These are phyloP conservation scores for Frankliniella fusca DNA, from an alignment of 2,888 invertebrate species.

Conservation along the genomic window DNA sequence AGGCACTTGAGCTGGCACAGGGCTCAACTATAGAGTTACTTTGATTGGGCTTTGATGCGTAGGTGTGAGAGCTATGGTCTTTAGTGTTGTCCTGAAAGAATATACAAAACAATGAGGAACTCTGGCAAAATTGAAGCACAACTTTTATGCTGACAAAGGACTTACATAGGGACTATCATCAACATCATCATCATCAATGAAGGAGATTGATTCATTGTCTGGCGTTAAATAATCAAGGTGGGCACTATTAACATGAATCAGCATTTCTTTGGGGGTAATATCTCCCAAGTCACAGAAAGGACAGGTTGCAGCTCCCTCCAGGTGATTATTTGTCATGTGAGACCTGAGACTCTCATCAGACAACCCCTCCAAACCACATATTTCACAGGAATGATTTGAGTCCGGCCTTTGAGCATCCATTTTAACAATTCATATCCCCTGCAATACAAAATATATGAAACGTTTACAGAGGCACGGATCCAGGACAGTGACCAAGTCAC, in stretches of 20 bases:
- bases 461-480: background rate
- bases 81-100: background rate
- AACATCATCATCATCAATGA: conserved; percentile 66
- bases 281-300: conserved; percentile 76
- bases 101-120: background rate
- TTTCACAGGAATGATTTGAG: conserved; percentile 68
- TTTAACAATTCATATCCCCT: conserved; percentile 25
- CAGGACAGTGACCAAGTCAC: background rate
- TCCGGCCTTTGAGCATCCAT: conserved; percentile 57
- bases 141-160: background rate
- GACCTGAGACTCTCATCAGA: conserved; percentile 73
- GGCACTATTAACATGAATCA: conserved; percentile 76
- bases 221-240: conserved; percentile 79
- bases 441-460: background rate
- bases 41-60: background rate
- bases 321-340: conserved; percentile 73
- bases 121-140: background rate
- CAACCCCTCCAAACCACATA: conserved; percentile 78
- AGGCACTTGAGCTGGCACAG: background rate
- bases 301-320: conserved; percentile 72
- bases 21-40: background rate
- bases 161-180: conserved; percentile 36
- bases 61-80: background rate
- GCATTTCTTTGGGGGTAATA: conserved; percentile 67
- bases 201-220: conserved; percentile 70